These are phyloP conservation scores for Chymomyza caudatula DNA, from an alignment of 2,888 invertebrate genomes.

Conservation along the genomic window DNA sequence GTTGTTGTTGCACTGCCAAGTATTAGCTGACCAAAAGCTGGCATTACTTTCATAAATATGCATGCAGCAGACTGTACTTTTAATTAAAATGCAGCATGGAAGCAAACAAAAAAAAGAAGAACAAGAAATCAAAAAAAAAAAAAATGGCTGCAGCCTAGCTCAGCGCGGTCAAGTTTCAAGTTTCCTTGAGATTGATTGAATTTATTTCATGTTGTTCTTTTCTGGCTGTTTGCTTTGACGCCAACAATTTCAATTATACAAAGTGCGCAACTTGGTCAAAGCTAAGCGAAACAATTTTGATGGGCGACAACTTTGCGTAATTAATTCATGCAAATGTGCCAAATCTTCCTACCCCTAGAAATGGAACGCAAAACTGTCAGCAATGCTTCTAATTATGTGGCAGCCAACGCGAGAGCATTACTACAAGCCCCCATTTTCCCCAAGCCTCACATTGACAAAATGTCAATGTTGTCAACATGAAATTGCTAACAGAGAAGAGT, in stretches of 20 bases:
- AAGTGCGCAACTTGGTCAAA: constrained; percentile 40
- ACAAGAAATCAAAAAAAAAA: constrained; percentile 9
- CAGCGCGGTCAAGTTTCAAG: constrained; percentile 38
- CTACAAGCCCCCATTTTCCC: neutral
- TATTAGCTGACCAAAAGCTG: constrained; percentile 13
- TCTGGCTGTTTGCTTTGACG: neutral
- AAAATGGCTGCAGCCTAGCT: neutral
- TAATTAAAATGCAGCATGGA: constrained; percentile 64
- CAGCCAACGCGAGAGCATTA: neutral
- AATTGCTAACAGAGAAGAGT: constrained; percentile 55
- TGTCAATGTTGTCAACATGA: constrained; percentile 68
- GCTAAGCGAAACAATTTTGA: constrained; percentile 9
- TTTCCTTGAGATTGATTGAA: constrained; percentile 61
- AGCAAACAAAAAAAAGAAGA: constrained; percentile 17
- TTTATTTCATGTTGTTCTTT: neutral
- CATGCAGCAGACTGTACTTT: constrained; percentile 62
- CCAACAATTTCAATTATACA: constrained; percentile 58
- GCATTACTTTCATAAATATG: constrained; percentile 68
- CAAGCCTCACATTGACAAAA: constrained; percentile 34
- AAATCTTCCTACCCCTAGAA: constrained; percentile 18
- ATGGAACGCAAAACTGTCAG: constrained; percentile 6
- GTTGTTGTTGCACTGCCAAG: constrained; percentile 15
- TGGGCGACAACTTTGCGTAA: constrained; percentile 58
- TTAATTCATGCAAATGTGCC: constrained; percentile 71
- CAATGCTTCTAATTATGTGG: constrained; percentile 1